Evolutionary conservation across 2,888 invertebrate genomes (phyloP).

Genomic region (Lymantria monacha): DNA sequence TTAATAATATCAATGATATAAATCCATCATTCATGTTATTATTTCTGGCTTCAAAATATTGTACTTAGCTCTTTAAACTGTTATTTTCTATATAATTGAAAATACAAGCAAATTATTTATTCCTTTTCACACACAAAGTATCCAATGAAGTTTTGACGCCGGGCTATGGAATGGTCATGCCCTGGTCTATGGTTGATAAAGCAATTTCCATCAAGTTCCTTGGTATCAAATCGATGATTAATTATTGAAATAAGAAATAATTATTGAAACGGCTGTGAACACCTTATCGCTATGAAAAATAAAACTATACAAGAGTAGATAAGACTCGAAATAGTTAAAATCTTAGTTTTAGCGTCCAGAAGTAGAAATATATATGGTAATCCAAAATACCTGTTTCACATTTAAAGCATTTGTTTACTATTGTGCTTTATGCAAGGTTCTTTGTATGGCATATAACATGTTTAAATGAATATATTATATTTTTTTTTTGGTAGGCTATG

Average conservation of each 20-base stretch:
- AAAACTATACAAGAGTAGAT: constrained; percentile 46
- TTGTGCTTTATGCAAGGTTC: constrained; percentile 60
- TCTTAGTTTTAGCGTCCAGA: constrained; percentile 60
- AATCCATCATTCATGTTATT: too few relatives aligned
- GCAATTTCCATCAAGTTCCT: constrained; percentile 16
- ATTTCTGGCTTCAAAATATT: too few relatives aligned
- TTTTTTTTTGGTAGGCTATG: too few relatives aligned
- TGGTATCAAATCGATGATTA: constrained; percentile 15
- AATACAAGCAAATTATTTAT: too few relatives aligned
- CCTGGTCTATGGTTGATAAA: not conserved
- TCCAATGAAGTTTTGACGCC: too few relatives aligned
- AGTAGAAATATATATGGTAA: constrained; percentile 65
- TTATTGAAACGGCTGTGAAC: constrained; percentile 19
- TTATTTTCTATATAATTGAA: too few relatives aligned
- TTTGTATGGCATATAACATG: constrained; percentile 37
- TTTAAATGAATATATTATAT: constrained; percentile 9
- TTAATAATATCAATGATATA: too few relatives aligned
- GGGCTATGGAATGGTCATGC: too few relatives aligned
- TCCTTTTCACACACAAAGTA: too few relatives aligned
- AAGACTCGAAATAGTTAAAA: constrained; percentile 45
- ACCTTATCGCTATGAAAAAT: constrained; percentile 34
- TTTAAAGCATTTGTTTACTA: constrained; percentile 78
- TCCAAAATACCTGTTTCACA: constrained; percentile 80
- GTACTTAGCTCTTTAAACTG: too few relatives aligned
- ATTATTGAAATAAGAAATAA: constrained; percentile 14